Conservation (phyloP, 2,113 vertebrate genomes). For the Neotragus moschatus region DNA sequence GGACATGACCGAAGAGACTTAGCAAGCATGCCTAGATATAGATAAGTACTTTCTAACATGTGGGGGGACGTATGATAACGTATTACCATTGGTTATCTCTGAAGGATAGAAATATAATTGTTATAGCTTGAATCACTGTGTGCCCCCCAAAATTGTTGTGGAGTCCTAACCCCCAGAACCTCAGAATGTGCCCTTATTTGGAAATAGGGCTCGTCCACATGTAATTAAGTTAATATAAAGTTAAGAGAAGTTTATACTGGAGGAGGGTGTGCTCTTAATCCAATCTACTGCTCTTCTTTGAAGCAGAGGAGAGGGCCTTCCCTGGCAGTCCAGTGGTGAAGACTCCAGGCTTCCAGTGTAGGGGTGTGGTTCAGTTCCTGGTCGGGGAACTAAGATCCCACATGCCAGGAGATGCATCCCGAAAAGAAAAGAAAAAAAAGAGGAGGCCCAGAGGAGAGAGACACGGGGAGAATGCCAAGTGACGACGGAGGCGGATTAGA, state of each 20-base stretch:
- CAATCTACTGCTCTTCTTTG: background rate
- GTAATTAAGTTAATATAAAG: background rate
- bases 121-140: background rate
- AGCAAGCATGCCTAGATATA: background rate
- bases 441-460: background rate
- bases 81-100: background rate
- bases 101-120: background rate
- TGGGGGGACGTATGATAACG: background rate
- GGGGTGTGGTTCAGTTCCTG: background rate
- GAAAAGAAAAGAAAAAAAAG: background rate
- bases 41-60: background rate
- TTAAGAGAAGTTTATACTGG: background rate
- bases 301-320: background rate
- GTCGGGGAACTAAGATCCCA: background rate
- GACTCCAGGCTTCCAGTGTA: background rate
- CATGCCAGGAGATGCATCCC: background rate
- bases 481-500: background rate
- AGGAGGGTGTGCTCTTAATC: background rate
- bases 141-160: background rate
- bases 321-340: background rate
- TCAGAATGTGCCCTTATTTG: background rate
- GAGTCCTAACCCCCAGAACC: background rate
- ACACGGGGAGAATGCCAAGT: rapidly evolving
- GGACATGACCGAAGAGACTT: background rate
- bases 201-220: background rate